phyloP scores from a whole-genome alignment of 2,888 invertebrate genomes.

The Aphrophora alni region DNA sequence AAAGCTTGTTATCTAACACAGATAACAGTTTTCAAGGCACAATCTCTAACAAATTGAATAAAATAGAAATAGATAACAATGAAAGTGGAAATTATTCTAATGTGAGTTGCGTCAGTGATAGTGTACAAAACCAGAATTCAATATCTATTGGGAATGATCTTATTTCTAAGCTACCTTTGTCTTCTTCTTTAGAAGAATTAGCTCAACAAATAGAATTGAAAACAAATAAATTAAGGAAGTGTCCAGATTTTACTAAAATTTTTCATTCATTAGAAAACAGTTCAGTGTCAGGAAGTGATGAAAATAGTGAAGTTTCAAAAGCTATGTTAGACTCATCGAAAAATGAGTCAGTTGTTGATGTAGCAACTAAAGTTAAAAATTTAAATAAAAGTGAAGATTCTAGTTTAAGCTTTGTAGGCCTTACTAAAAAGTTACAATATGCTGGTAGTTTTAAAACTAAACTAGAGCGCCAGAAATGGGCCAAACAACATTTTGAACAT shows the following conservation, averaged over 20 bases:
- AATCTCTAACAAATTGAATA: background rate
- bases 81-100: background rate
- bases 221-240: constrained; percentile 39
- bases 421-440: constrained; percentile 45
- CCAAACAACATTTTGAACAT: background rate
- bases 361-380: background rate
- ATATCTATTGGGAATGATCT: background rate
- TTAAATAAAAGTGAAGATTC: background rate
- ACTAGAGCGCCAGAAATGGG: constrained; percentile 48
- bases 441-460: constrained; percentile 52
- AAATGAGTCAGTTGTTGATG: background rate
- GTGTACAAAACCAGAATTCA: background rate
- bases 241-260: constrained; percentile 5
- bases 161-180: constrained; percentile 32
- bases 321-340: background rate
- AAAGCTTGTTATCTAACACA: background rate
- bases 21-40: background rate
- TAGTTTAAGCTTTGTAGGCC: background rate
- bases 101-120: background rate
- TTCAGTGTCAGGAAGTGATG: background rate
- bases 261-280: background rate
- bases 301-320: background rate
- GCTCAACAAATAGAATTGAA: constrained; percentile 47
- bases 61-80: background rate
- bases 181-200: constrained; percentile 48